These are phyloP conservation scores for Nycteola revayana DNA, from an alignment of 2,888 invertebrate genomes.

Conservation along the genomic window DNA sequence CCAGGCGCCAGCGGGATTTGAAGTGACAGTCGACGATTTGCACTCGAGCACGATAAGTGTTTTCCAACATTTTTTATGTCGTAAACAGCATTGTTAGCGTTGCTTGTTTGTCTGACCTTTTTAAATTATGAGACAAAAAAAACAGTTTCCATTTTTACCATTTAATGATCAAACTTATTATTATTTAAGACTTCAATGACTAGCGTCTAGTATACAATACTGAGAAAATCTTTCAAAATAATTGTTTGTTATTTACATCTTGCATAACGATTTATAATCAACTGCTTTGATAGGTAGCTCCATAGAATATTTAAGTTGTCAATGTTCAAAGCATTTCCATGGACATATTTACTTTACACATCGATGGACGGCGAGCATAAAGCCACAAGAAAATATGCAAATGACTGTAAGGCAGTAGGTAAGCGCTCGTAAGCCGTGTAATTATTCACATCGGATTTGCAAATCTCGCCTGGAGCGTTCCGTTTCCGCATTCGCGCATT, in stretches of 20 bases:
- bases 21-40: slow-evolving; percentile 80
- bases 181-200: too few species aligned
- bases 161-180: too few species aligned
- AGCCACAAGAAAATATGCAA: slow-evolving; percentile 81
- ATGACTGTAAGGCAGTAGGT: slow-evolving; percentile 80
- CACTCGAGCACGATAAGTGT: slow-evolving; percentile 80
- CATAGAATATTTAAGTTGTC: too few species aligned
- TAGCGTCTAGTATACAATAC: too few species aligned
- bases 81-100: slow-evolving; percentile 73
- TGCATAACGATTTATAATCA: too few species aligned
- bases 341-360: slow-evolving; percentile 44
- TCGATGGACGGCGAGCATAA: slow-evolving; percentile 52
- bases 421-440: slow-evolving; percentile 79
- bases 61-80: slow-evolving; percentile 68
- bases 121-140: too few species aligned
- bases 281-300: too few species aligned
- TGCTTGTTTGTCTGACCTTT: slow-evolving; percentile 50
- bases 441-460: slow-evolving; percentile 81
- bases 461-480: slow-evolving; percentile 75
- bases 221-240: too few species aligned
- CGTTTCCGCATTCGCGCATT: slow-evolving; percentile 68
- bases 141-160: too few species aligned
- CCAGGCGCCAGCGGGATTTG: slow-evolving; percentile 65
- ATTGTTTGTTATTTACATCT: too few species aligned
- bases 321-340: slow-evolving; percentile 27